These are phyloP conservation scores for Phalacrocorax pelagicus DNA, from an alignment of 2,113 vertebrate species.

Conservation along the genomic window DNA sequence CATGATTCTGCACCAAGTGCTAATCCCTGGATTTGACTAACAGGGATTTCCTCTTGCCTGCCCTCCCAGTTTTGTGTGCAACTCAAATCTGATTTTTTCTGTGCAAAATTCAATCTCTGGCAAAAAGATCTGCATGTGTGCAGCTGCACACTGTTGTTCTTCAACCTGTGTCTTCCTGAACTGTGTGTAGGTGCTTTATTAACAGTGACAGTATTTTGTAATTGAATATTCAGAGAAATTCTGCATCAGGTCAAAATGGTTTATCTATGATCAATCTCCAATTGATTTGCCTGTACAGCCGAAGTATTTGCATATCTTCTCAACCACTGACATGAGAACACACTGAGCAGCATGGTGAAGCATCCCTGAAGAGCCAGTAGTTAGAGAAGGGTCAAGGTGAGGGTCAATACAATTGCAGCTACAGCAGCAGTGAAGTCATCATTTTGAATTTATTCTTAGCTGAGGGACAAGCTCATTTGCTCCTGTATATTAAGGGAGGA, in stretches of 20 bases:
- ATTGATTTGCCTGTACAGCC: conserved; percentile 49
- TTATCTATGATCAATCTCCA: conserved; percentile 41
- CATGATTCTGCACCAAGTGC: background rate
- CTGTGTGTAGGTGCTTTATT: conserved; percentile 20
- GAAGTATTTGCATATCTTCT: conserved; percentile 37
- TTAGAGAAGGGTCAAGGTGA: conserved; percentile 40
- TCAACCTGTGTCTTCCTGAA: background rate
- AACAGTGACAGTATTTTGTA: conserved; percentile 41
- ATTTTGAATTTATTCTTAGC: conserved; percentile 46
- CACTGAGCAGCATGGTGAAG: background rate
- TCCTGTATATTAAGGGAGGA: background rate
- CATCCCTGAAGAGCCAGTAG: background rate
- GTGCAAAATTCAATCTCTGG: background rate
- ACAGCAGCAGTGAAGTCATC: conserved; percentile 3
- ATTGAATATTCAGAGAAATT: conserved; percentile 62
- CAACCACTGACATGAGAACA: background rate
- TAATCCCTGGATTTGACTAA: background rate
- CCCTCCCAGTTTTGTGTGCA: background rate
- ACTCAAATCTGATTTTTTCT: background rate
- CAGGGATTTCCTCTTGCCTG: background rate
- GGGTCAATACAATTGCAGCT: conserved; percentile 13
- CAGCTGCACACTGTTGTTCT: background rate
- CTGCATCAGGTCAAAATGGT: conserved; percentile 31
- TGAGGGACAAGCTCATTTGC: conserved; percentile 34
- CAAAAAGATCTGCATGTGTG: background rate